Base-by-base conservation (phyloP, 2,113 vertebrate species). In the Tamias sibiricus region DNA sequence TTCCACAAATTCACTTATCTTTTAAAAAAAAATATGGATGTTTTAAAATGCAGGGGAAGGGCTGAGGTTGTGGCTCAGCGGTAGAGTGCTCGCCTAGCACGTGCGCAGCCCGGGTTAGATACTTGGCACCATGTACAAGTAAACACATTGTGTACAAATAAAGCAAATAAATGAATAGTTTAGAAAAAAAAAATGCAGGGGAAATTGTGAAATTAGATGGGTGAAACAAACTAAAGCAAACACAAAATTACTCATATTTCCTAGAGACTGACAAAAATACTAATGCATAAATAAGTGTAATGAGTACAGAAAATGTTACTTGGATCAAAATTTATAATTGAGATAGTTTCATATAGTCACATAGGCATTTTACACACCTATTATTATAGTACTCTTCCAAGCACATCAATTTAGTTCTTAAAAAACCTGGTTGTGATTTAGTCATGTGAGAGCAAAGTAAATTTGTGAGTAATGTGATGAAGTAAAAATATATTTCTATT, bases 381-480 rank as follows among this genome's bases (percentile, higher is more conserved):
- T 40, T 64, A 68, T 57, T 52, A 79, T 69, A 16, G 22, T 37
- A 84, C 24, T 64, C 30, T 66, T 80, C 5, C 37, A 94, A 79
- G 35, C 59, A 71, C 14, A 59, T 66, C 13, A 90, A 52, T 89
- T 82, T 74, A 72, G 8, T 28, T 74, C 79, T 84, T 54, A 90
- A 92, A 71, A 32, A 96, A 90, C 57, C 13, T 52, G 62, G 12
- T 32, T 92, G 40, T 75, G 28, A 92, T 71, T 94, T 49, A 66
- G 8, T 1, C 28, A 85, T 59, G 6, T 24, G 37, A 49, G 20
- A 5, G 28, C 71, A 62, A 87, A 95, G 35, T 26, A 74, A 80
- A 71, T 59, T 66, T 86, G 35, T 62, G 32, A 87, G 30, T 76
- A 37, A 71, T 44, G 57, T 71, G 42, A 77, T 77, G n/a, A 81